Base-by-base conservation (phyloP, 2,888 invertebrate genomes). In the Thyatira batis region DNA sequence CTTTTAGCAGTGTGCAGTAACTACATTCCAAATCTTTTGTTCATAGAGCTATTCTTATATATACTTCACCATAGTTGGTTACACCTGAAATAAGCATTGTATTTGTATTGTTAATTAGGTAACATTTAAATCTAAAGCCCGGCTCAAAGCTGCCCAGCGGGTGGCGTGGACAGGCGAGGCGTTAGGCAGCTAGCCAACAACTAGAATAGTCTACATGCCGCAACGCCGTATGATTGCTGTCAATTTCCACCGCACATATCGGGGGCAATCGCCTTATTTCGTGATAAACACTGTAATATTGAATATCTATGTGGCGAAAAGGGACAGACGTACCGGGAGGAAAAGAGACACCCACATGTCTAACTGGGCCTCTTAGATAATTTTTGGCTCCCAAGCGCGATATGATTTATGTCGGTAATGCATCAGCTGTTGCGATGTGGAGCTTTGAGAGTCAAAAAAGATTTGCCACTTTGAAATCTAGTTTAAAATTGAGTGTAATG, bases 181-280 rank as follows among this genome's bases (percentile, higher is more conserved):
- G 72, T 74, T 76, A 73, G 89, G 89, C 89, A 84, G 46, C 21
- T 52, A 45, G 88, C 89, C 89, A 89, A 80, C 57, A 63, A 83
- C 87, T 75, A 87, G 86, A 89, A 89, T 89, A 89, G 89, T 89
- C 83, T 64, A 71, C 72, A 78, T 82, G 77, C 80, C 78, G 65
- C 67, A 60, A 54, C 65, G 57, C 63, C 58, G 68, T 67, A 71
- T 76, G 74, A 82, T 70, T 68, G 68, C 81, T 82, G 86, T 85
- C 87, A 84, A 76, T 80, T 75, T 69, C 59, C 64, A 58, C 54
- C 70, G 60, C 78, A 27, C 78, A 82, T 81, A 82, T 77, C 65
- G 81, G 69, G 80, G 75, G 76, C 80, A 76, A 81, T 76, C 79
- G 63, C 69, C 67, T 64, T 28, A 48, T 50, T 61, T 55, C 57